Evolutionary conservation across 2,888 invertebrate genomes (phyloP).

Genomic region (Hylaea fasciaria): DNA sequence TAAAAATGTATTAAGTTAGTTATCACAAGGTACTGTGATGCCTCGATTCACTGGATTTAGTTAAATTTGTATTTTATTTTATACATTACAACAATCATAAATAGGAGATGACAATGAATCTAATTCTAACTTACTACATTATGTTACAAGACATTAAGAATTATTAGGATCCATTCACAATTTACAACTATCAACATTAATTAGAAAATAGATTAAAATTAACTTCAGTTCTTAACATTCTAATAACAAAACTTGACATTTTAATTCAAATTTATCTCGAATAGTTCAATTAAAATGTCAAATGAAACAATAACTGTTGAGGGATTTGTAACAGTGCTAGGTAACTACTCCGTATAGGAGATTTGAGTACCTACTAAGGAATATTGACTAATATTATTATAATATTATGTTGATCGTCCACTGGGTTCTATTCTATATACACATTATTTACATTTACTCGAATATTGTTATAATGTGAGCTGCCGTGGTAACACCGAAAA

Average conservation of each 20-base stretch:
- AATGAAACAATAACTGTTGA: constrained; percentile 18
- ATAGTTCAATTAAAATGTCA: constrained; percentile 18
- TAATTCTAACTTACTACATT: constrained; percentile 52
- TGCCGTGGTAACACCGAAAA: neutral
- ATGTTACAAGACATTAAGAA: constrained; percentile 67
- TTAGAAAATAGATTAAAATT: constrained; percentile 47
- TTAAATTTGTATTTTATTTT: constrained; percentile 37
- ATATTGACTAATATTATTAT: constrained; percentile 32
- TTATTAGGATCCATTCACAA: constrained; percentile 80
- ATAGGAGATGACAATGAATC: constrained; percentile 51
- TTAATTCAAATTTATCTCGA: constrained; percentile 10
- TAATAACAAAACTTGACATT: constrained; percentile 43
- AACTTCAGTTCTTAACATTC: constrained; percentile 53
- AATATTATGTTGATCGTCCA: constrained; percentile 32
- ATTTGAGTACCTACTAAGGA: constrained; percentile 31
- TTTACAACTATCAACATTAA: constrained; percentile 63
- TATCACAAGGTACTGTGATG: constrained; percentile 58
- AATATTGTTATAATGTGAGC: constrained; percentile 19
- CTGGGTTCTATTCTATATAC: constrained; percentile 48
- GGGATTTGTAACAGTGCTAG: constrained; percentile 33
- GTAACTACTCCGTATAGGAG: constrained; percentile 40
- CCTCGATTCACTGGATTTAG: constrained; percentile 57
- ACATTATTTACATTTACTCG: constrained; percentile 48
- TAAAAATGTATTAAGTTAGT: constrained; percentile 22
- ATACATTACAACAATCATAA: constrained; percentile 54